phyloP scores from a whole-genome alignment of 2,113 vertebrate genomes.

The Gavia stellata region DNA sequence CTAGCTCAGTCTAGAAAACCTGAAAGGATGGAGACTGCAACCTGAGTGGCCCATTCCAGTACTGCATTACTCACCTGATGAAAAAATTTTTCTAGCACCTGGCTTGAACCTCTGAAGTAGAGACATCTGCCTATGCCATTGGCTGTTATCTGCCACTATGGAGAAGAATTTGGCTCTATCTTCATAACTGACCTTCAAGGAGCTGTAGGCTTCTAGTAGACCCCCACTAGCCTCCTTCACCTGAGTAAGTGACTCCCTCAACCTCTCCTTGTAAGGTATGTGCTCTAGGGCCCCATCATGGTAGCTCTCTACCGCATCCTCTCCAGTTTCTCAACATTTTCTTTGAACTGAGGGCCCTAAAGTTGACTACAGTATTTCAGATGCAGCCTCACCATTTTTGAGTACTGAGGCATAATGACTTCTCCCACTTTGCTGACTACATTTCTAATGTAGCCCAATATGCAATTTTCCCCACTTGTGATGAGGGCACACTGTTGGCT shows the following conservation, averaged over 20 bases:
- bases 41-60: not conserved
- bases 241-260: not conserved
- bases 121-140: not conserved
- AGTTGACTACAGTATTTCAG: not conserved
- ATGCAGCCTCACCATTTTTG: not conserved
- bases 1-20: not conserved
- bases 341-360: not conserved
- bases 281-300: not conserved
- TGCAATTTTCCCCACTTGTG: not conserved
- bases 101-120: not conserved
- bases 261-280: accelerated
- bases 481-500: not conserved
- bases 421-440: not conserved
- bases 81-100: not conserved
- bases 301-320: not conserved
- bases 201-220: not conserved
- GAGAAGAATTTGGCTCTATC: not conserved
- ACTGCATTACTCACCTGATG: not conserved
- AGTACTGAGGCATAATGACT: not conserved
- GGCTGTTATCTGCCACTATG: not conserved
- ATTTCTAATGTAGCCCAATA: not conserved
- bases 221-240: not conserved
- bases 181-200: not conserved
- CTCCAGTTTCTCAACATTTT: not conserved
- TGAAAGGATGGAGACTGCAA: not conserved